Conservation (phyloP, 2,888 invertebrate species). For the Muschampia plurimacula region DNA sequence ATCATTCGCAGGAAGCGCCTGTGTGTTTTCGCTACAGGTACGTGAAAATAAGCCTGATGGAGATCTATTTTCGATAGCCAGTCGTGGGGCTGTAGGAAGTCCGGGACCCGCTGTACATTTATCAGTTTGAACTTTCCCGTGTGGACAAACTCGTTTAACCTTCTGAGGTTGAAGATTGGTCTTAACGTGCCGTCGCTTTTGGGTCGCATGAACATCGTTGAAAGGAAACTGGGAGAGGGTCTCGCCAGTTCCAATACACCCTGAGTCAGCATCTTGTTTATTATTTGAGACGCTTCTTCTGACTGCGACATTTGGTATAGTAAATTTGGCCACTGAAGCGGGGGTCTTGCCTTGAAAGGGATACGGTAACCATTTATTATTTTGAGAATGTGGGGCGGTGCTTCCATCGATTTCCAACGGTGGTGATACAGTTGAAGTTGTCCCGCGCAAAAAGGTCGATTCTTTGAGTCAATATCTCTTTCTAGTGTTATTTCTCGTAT, state of each 20-base stretch:
- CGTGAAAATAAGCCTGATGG: conserved; percentile 48
- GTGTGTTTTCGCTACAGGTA: conserved; percentile 35
- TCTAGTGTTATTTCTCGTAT: conserved; percentile 10
- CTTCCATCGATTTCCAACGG: conserved; percentile 2
- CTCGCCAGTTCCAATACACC: not conserved
- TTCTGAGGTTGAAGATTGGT: conserved; percentile 18
- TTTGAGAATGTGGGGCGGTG: conserved; percentile 27
- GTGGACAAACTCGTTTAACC: conserved; percentile 9
- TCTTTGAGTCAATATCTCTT: conserved; percentile 15
- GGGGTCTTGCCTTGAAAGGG: conserved; percentile 27
- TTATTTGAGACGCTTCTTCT: not conserved
- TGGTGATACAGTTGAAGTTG: not conserved
- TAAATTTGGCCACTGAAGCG: not conserved
- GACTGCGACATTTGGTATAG: not conserved
- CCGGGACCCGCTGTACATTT: conserved; percentile 39
- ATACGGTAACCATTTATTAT: conserved; percentile 23
- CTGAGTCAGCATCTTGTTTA: conserved; percentile 10
- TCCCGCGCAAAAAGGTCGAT: not conserved
- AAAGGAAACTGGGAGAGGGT: conserved; percentile 17
- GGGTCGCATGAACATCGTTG: conserved; percentile 22
- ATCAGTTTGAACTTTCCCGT: conserved; percentile 5
- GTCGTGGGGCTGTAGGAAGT: conserved; percentile 48
- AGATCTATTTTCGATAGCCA: conserved; percentile 49
- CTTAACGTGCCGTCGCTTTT: conserved; percentile 18
- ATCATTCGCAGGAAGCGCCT: conserved; percentile 1